Evolutionary conservation across 2,113 vertebrate genomes (phyloP).

Genomic region (Bufo gargarizans): DNA sequence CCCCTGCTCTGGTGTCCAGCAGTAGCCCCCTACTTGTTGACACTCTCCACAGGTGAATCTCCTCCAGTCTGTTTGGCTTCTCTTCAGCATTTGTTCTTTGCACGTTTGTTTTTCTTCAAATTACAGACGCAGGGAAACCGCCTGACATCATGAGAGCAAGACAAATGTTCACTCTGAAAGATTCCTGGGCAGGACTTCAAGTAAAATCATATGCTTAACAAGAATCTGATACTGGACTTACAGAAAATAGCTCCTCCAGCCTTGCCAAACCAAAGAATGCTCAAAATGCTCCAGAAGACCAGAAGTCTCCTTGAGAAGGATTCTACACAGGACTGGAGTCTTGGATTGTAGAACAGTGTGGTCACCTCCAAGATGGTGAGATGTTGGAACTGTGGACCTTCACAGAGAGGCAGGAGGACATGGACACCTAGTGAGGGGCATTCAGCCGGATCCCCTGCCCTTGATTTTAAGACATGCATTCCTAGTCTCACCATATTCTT

Average conservation of each 20-base stretch:
- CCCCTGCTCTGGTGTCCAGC: not conserved
- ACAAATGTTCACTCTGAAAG: conserved; percentile 78
- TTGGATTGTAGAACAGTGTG: conserved; percentile 29
- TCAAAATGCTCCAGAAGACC: conserved; percentile 69
- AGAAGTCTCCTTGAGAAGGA: conserved; percentile 64
- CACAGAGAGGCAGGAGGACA: not conserved
- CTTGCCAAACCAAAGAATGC: conserved; percentile 79
- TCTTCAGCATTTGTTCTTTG: conserved; percentile 62
- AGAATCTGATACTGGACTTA: conserved; percentile 78
- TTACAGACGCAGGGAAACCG: conserved; percentile 80
- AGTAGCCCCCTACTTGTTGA: conserved; percentile 38
- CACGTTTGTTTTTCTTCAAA: conserved; percentile 76
- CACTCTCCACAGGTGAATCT: conserved; percentile 67
- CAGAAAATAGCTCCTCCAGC: conserved; percentile 76
- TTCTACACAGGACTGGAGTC: conserved; percentile 11
- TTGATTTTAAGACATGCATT: too few relatives aligned
- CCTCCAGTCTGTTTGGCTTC: conserved; percentile 62
- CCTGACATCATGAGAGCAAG: conserved; percentile 80
- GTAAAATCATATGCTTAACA: conserved; percentile 81
- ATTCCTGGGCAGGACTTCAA: conserved; percentile 82
- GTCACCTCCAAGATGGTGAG: conserved; percentile 10
- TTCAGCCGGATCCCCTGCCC: too few relatives aligned
- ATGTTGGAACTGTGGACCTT: not conserved
- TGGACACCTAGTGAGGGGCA: not conserved
- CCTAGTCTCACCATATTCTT: too few relatives aligned